Evolutionary conservation across 2,113 vertebrate genomes (phyloP).

Genomic region (Romanogobio albipinnatus): DNA sequence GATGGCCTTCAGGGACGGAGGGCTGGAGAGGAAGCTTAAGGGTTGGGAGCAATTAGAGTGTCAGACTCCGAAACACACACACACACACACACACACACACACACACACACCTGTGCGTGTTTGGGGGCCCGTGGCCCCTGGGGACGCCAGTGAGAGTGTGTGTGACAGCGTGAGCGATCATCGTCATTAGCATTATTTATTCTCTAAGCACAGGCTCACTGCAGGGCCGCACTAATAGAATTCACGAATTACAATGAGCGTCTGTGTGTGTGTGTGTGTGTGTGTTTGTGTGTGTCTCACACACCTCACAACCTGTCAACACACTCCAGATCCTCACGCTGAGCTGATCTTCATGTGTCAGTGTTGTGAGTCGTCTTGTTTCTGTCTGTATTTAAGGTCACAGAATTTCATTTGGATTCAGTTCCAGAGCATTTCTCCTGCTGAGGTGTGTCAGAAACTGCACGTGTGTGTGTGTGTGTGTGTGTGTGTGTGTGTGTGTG

Average conservation of each 20-base stretch:
- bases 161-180: conserved; percentile 82
- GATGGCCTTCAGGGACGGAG: conserved; percentile 57
- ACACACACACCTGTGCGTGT: conserved; percentile 51
- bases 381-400: conserved; percentile 15
- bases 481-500: no score
- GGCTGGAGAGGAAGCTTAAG: conserved; percentile 74
- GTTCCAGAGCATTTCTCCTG: not conserved
- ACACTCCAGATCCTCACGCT: conserved; percentile 14
- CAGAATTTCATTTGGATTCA: not conserved
- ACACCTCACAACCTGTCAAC: conserved; percentile 38
- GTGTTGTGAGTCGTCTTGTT: conserved; percentile 29
- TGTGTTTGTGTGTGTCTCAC: conserved; percentile 39
- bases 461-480: no score
- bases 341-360: conserved; percentile 11
- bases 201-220: conserved; percentile 80
- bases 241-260: conserved; percentile 75
- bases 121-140: conserved; percentile 61
- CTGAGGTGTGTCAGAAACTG: not conserved
- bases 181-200: conserved; percentile 86
- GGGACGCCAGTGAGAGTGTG: conserved; percentile 63
- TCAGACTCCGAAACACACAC: conserved; percentile 46
- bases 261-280: conserved; percentile 37
- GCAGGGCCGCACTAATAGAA: conserved; percentile 77
- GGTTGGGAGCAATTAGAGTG: conserved; percentile 78
- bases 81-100: conserved; percentile 28